Percentiles rank a stretch among this genome's conserved stretches.
Conservation (phyloP, 1,140 invertebrate species). For the Solenopsis invicta region DNA sequence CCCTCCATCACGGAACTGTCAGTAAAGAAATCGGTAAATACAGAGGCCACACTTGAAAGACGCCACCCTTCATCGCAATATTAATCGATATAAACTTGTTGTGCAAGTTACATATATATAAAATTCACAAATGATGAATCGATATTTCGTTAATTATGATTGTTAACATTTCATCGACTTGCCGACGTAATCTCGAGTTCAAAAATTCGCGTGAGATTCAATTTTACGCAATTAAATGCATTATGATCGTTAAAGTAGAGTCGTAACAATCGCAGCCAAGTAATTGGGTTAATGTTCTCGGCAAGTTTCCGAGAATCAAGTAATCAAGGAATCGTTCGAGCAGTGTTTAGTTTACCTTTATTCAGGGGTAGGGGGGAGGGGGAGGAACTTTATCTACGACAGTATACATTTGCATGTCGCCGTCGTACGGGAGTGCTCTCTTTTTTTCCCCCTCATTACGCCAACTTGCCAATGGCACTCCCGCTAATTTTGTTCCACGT, state of each 20-base stretch:
- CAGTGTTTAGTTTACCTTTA: conserved; percentile 31
- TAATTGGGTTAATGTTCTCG: conserved; percentile 48
- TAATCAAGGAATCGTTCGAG: conserved; percentile 48
- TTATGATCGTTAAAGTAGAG: conserved; percentile 28
- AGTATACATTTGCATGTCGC: conserved; percentile 34
- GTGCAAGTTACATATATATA: too few species aligned
- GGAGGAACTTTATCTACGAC: conserved; percentile 26
- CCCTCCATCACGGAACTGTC: conserved; percentile 57
- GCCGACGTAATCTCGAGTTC: not conserved
- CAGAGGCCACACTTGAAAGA: not conserved
- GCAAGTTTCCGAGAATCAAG: conserved; percentile 40
- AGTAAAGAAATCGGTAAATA: conserved; percentile 63
- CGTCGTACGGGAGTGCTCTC: not conserved
- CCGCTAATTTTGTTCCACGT: conserved; percentile 50
- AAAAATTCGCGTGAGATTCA: conserved; percentile 12
- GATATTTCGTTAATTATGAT: conserved; percentile 17
- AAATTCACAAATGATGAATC: too few species aligned
- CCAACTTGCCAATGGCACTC: conserved; percentile 18
- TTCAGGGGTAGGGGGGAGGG: conserved; percentile 18
- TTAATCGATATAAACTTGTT: conserved; percentile 18
- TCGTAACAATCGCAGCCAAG: conserved; percentile 17
- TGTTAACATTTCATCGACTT: not conserved
- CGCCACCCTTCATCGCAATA: not conserved
- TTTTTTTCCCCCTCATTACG: conserved; percentile 36
- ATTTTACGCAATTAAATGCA: conserved; percentile 24